Evolutionary conservation across 2,888 invertebrate species (phyloP).

Genomic region (Hypsopygia costalis): DNA sequence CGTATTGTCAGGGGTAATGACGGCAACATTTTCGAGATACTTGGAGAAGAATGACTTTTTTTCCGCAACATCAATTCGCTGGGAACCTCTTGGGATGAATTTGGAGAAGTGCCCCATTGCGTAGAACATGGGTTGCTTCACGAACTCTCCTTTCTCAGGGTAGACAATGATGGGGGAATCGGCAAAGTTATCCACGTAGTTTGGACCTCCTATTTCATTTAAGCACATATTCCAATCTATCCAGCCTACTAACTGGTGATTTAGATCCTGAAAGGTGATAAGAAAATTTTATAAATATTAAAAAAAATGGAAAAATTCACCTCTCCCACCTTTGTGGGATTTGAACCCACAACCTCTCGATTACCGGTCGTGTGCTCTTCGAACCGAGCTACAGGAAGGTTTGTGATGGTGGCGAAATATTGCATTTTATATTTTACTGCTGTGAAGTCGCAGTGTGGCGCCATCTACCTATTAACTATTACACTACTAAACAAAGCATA

Average conservation of each 20-base stretch:
- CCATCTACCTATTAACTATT: too few species aligned
- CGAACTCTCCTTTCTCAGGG: conserved; percentile 83
- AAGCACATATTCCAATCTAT: conserved; percentile 95
- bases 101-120: conserved; percentile 90
- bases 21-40: conserved; percentile 36
- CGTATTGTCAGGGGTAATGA: conserved; percentile 47
- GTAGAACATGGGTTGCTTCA: conserved; percentile 95
- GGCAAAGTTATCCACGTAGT: conserved; percentile 87
- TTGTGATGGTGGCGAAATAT: too few species aligned
- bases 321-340: too few species aligned
- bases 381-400: too few species aligned
- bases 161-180: conserved; percentile 86
- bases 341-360: too few species aligned
- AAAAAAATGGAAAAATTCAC: too few species aligned
- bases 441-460: too few species aligned
- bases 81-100: conserved; percentile 83
- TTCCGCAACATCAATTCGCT: conserved; percentile 33
- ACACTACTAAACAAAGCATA: too few species aligned
- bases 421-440: too few species aligned
- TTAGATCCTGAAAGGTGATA: conserved; percentile 79
- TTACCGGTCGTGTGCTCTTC: too few species aligned
- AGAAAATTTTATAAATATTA: too few species aligned
- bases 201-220: conserved; percentile 88
- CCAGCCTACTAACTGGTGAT: conserved; percentile 90
- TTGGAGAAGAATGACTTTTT: conserved; percentile 16